Evolutionary conservation across 2,888 invertebrate genomes (phyloP).

Genomic region (Strigamia maritima): DNA sequence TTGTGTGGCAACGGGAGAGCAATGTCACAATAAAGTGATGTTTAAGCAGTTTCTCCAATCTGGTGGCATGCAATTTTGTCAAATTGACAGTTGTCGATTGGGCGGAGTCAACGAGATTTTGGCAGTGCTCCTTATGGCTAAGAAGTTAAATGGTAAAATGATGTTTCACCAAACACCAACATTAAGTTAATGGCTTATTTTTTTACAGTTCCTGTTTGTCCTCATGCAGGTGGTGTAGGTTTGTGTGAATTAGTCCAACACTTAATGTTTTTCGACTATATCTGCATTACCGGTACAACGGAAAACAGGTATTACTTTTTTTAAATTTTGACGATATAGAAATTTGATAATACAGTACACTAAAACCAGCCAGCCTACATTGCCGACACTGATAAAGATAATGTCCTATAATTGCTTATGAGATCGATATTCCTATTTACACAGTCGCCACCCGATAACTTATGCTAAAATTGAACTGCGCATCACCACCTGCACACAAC

Average conservation of each 20-base stretch:
- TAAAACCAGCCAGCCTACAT: no score
- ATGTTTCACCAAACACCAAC: not conserved
- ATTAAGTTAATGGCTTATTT: not conserved
- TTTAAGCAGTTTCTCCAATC: conserved; percentile 86
- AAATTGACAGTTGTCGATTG: conserved; percentile 83
- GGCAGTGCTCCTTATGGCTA: conserved; percentile 82
- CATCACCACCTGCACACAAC: no score
- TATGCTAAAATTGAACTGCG: no score
- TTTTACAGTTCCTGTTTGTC: conserved; percentile 78
- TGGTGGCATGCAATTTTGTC: conserved; percentile 78
- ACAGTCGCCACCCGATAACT: no score
- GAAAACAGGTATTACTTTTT: conserved; percentile 63
- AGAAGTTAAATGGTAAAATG: conserved; percentile 68
- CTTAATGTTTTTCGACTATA: conserved; percentile 82
- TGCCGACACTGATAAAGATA: no score
- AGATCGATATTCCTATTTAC: no score
- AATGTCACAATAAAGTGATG: conserved; percentile 85
- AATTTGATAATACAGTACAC: no score
- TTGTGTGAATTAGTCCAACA: conserved; percentile 93
- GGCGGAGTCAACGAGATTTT: conserved; percentile 86
- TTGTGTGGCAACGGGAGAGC: conserved; percentile 86
- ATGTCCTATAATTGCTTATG: no score
- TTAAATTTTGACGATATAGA: no score
- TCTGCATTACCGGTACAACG: conserved; percentile 66
- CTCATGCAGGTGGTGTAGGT: conserved; percentile 92